Base-by-base conservation (phyloP, 2,888 invertebrate genomes). In the Ernsta delagoae region DNA sequence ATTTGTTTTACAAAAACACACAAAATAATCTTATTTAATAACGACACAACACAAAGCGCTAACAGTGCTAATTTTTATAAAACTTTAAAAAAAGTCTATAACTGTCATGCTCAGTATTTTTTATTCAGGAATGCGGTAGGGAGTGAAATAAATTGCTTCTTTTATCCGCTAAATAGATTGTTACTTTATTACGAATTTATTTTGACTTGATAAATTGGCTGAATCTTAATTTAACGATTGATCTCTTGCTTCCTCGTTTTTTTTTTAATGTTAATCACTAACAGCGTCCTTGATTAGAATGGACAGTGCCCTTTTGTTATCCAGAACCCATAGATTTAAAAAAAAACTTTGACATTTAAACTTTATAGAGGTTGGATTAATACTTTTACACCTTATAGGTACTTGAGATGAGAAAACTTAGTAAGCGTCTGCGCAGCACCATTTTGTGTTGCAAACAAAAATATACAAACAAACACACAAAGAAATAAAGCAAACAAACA, bases 91-190 rank as follows among this genome's bases (percentile, higher is more conserved):
- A 31, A 31, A 31, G 0, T 2, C 3, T 31, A 31, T 4, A 31
- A 31, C 31, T 31, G 31, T 31, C 31, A 31, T 31, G 31, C 2
- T 31, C 31, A 31, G 9, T 41, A 36, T 36, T 36, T 61, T 61
- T 36, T 61, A 9, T 16, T n/a, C 2, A 12, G n/a, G 41, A 65
- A 59, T 59, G 59, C 65, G 65, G 65, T 39, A 59, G 65, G 39
- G 59, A 59, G 24, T 4, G 11, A 3, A 59, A 24, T 24, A 50
- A 59, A 65, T 59, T 65, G 39, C 48, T 48, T 59, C 24, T 65
- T 59, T 24, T 65, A 45, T 65, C 36, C 31, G 57, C 36, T 50
- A 43, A 16, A 39, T 5, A n/a, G 31, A 5, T 6, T 0, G 31
- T 12, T 6, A 50, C 50, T 50, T 12, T 48, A 50, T 50, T 16